Evolutionary conservation across 2,797 vertebrate species (phyloP), one percentile per base, ranked within the genome.

Genomic region (Ammospiza maritima): DNA sequence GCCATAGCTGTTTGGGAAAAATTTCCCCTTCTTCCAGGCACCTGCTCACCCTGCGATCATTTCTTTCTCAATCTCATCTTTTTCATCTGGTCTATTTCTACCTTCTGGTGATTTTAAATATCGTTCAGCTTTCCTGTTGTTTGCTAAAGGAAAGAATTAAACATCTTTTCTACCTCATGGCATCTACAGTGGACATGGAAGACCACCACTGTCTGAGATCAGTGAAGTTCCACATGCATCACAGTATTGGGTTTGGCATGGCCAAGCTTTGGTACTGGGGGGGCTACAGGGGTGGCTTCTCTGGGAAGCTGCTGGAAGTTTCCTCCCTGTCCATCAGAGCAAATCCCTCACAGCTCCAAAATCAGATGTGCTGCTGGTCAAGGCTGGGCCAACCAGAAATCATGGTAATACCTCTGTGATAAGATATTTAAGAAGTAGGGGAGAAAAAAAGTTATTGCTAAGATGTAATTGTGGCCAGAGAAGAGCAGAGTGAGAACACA

Each of bases 401-500:
- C 2, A 38, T 69, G 54, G 27, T 16, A 51, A 27, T 18, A 42
- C 9, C 23, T 23, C 47, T 53, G 47, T 53, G 16, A 9, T 23
- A 45, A 38, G 2, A 20, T 29, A 53, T 7, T 45, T 12, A 32
- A 36, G 20, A 54, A 61, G 17, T 13, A 48, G 11, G 21, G 7
- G 2, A 2, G 2, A 30, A 30, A 26, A 42, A 12, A 60, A n/a
- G 12, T 32, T 66, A 32, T 16, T 11, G 8, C 23, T 44, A 3
- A 67, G 27, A 53, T 67, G 19, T n/a, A 60, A 45, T 1, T 61
- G 38, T 9, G 19, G 23, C 16, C 54, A 53, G 23, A 51, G 27
- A 45, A 69, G 27, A 53, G 19, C 0, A 1, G 30, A 1, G 3
- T 45, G 38, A 67, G 27, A 45, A 11, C 0, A 23, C 3, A 13